These are phyloP conservation scores for Baryphthengus martii DNA, from an alignment of 2,113 vertebrate genomes.

Conservation along the genomic window DNA sequence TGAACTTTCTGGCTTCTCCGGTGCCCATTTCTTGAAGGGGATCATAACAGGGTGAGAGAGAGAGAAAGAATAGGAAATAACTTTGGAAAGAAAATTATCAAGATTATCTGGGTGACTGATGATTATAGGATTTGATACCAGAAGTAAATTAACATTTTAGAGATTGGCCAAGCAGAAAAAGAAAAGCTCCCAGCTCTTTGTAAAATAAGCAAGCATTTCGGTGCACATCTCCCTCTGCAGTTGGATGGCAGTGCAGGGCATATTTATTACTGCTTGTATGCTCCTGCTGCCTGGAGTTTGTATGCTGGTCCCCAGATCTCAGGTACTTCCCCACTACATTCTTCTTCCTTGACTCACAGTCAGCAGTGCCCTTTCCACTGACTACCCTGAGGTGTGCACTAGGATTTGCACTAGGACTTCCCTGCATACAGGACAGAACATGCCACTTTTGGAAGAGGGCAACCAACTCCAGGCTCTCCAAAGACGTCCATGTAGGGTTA, in stretches of 20 bases:
- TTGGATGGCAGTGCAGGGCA: background rate
- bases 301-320: background rate
- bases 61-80: background rate
- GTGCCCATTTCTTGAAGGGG: background rate
- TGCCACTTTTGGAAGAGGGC: background rate
- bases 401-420: background rate
- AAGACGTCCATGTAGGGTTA: background rate
- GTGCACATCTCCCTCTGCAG: background rate
- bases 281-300: background rate
- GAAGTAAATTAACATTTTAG: background rate
- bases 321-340: background rate
- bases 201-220: background rate
- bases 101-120: background rate
- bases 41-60: background rate
- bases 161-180: background rate
- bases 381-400: background rate
- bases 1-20: background rate
- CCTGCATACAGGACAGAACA: background rate
- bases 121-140: slow-evolving; percentile 10
- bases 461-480: background rate
- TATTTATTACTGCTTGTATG: background rate
- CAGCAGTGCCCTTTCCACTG: background rate
- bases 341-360: background rate
- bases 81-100: background rate
- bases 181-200: background rate